Base-by-base conservation (phyloP, 2,888 invertebrate species). In the Tetramorium bicarinatum region DNA sequence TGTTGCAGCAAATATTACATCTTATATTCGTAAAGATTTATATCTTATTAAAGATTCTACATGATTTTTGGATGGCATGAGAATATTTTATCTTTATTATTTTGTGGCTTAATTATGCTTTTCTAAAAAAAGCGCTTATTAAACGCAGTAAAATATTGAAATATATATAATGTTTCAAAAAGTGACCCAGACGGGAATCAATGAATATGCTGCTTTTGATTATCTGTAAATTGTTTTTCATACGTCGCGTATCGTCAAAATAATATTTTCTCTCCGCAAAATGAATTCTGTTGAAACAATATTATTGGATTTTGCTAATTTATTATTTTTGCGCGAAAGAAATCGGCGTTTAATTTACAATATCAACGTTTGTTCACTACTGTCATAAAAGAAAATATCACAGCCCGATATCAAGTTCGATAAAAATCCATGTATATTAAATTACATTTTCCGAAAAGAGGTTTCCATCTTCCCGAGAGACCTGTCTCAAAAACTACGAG, bases 401-500 rank as follows among this genome's bases (percentile, higher is more conserved):
- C 38, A 41, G 4, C 3, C 3, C 25, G n/a, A n/a, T n/a, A 66
- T 38, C 4, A 52, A 41, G 41, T 29, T 44, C 8, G 54, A 44
- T 41, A 29, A 67, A n/a, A 67, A 29, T 67, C 2, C 4, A 41
- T 21, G 13, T 29, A n/a, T 21, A 69, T 56, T 56, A 56, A 69
- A 76, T 76, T 7, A 56, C 11, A 77, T 77, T 21, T 77, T 54
- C 7, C n/a, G 11, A 54, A 77, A 69, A 54, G 29, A 34, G 29
- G n/a, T n/a, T 54, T 41, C 25, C 29, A 54, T 71, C 38, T 72
- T 61, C 8, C 9, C 29, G 18, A 34, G 34, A 59, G 34, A 44
- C 56, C 18, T 49, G 18, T 54, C 72, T 80, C 2, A 80, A 80
- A 72, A 72, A 59, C 8, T 18, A 54, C 38, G 34, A 72, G 72